phyloP scores from a whole-genome alignment of 2,113 vertebrate genomes.

The Rhabdornis inornatus region DNA sequence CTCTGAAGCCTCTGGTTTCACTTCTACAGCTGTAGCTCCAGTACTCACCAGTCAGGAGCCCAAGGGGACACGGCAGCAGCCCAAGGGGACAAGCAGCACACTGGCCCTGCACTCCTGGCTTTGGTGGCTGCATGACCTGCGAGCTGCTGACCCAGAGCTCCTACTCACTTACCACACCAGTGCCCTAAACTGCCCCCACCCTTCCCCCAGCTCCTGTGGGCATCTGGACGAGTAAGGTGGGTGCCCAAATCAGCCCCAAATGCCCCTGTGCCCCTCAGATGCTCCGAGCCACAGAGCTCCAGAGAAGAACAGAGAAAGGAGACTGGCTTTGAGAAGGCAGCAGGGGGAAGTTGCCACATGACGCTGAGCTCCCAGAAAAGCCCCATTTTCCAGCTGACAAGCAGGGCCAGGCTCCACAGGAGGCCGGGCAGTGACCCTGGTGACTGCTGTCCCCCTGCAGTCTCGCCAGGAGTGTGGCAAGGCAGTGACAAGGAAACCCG shows the following conservation, averaged over 20 bases:
- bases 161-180: neutral
- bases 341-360: neutral
- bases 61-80: fast-evolving
- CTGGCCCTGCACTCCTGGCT: neutral
- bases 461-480: fast-evolving
- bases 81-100: neutral
- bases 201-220: neutral
- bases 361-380: neutral
- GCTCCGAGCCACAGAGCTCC: neutral
- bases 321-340: neutral
- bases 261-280: neutral
- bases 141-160: neutral
- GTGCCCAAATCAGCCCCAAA: neutral
- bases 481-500: neutral
- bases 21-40: neutral
- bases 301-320: neutral
- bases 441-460: neutral
- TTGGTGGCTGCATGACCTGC: neutral
- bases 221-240: neutral
- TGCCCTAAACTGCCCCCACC: neutral
- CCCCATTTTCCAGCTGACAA: fast-evolving
- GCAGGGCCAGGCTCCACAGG: neutral
- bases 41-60: neutral
- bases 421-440: neutral
- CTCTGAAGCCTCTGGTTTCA: neutral